Percentiles rank a stretch among this genome's conserved stretches.
Conservation (phyloP, 1,140 invertebrate genomes). For the Chrysomallon squamiferum region DNA sequence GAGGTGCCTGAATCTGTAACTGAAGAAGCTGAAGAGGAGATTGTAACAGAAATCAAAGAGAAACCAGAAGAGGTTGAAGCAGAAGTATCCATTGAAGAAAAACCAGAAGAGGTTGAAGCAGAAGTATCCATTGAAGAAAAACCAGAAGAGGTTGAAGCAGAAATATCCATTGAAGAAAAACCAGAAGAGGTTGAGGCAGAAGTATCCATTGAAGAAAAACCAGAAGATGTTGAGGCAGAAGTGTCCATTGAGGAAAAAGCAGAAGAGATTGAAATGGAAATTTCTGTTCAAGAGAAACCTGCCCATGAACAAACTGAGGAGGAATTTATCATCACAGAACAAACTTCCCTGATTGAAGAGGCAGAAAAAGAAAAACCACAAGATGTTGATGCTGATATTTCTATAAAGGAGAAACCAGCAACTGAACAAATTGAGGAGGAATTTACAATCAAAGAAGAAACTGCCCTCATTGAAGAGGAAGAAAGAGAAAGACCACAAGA, state of each 20-base stretch:
- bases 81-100: slow-evolving; percentile 8
- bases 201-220: neutral
- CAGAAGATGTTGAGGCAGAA: neutral
- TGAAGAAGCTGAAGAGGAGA: slow-evolving; percentile 11
- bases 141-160: slow-evolving; percentile 12
- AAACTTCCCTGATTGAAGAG: slow-evolving; percentile 17
- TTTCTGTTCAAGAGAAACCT: slow-evolving; percentile 18
- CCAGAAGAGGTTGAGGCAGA: neutral
- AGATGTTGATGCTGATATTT: slow-evolving; percentile 14
- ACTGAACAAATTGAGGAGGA: slow-evolving; percentile 11
- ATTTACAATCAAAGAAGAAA: slow-evolving; percentile 13
- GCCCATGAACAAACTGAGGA: neutral
- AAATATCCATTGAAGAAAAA: neutral
- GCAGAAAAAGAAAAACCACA: neutral
- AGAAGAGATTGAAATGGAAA: slow-evolving; percentile 21
- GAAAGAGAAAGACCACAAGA: slow-evolving; percentile 15
- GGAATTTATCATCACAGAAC: neutral
- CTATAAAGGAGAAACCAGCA: slow-evolving; percentile 16
- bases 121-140: slow-evolving; percentile 10
- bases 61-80: slow-evolving; percentile 3
- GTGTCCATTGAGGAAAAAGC: neutral
- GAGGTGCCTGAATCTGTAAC: slow-evolving; percentile 22
- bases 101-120: slow-evolving; percentile 13
- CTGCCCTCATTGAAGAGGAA: slow-evolving; percentile 11
- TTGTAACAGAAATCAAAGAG: neutral